phyloP scores from a whole-genome alignment of 2,113 vertebrate genomes.

The Xiphophorus maculatus region DNA sequence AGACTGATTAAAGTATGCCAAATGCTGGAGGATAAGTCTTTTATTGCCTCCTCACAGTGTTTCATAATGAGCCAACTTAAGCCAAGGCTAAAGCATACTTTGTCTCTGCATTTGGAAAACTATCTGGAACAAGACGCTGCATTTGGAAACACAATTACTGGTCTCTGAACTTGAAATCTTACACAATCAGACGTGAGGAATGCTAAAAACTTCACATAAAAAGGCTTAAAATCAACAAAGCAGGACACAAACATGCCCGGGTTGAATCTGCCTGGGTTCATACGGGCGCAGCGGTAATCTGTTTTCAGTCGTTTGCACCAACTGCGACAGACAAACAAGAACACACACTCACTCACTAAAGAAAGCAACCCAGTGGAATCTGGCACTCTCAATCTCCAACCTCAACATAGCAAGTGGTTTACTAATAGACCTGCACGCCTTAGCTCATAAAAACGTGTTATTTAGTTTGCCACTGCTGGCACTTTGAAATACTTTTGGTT shows the following conservation, averaged over 20 bases:
- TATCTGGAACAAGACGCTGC: conserved; percentile 17
- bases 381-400: conserved; percentile 52
- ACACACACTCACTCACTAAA: conserved; percentile 50
- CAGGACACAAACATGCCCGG: conserved; percentile 17
- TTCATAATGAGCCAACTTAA: conserved; percentile 45
- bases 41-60: neutral
- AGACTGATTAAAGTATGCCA: conserved; percentile 32
- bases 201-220: conserved; percentile 16
- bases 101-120: conserved; percentile 30
- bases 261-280: neutral
- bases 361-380: conserved; percentile 64
- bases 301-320: conserved; percentile 41
- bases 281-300: conserved; percentile 32
- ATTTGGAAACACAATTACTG: conserved; percentile 34
- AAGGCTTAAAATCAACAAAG: conserved; percentile 23
- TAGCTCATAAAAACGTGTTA: conserved; percentile 67
- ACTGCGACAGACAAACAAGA: conserved; percentile 36
- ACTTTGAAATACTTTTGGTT: conserved; percentile 63
- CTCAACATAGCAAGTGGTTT: conserved; percentile 73
- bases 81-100: conserved; percentile 19
- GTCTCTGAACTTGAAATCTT: conserved; percentile 33
- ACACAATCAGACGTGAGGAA: conserved; percentile 37
- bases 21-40: neutral
- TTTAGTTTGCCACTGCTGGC: conserved; percentile 64
- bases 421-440: conserved; percentile 70